Evolutionary conservation across 1,140 invertebrate species (phyloP), one percentile per base, ranked within the genome.

Genomic region (Drosophila murphyi): DNA sequence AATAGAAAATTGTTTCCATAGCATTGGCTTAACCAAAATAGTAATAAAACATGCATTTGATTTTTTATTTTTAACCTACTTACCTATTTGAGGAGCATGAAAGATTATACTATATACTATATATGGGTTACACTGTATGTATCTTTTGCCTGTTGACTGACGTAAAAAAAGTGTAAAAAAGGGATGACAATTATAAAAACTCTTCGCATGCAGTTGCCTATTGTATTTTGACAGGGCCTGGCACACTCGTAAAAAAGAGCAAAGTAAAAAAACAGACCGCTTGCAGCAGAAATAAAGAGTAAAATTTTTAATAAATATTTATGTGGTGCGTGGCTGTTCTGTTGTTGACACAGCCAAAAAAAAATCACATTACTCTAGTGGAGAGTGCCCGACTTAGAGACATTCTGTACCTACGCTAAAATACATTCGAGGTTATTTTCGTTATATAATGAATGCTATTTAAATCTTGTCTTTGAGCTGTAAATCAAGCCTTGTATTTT

Each of bases 281-380:
- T 34, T 28, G 34, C 29, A 0, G 43, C n/a, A 73, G 48, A 77
- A 63, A 59, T 29, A 37, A 60, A 50, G 52, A 29, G 62, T n/a
- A 65, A 78, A 86, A 68, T 78, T 75, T 71, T 72, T 70, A 76
- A 87, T 82, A 86, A 82, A 86, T 87, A 87, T 82, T 76, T 75
- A 86, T 81, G 62, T 29, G 62, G 12, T 62, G 64, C 48, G 39
- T 41, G 29, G 2, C 45, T 5, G 20, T 47, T 37, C 51, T 70
- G 65, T 76, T 65, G 61, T 51, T 39, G 63, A 20, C 62, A 51
- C 5, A 43, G 29, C 51, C 20, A 56, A 57, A 48, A 61, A 61
- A 35, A 37, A 37, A 12, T 8, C 4, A 31, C 2, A 12, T 48
- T 32, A 28, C 37, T 8, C 37, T 43, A 43, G 3, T n/a, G 0